Evolutionary conservation across 30 jellyfish, hydroid and myxozoan species (phyloP), one percentile per base, ranked within the genome.

Genomic region (Clytia hemisphaerica): DNA sequence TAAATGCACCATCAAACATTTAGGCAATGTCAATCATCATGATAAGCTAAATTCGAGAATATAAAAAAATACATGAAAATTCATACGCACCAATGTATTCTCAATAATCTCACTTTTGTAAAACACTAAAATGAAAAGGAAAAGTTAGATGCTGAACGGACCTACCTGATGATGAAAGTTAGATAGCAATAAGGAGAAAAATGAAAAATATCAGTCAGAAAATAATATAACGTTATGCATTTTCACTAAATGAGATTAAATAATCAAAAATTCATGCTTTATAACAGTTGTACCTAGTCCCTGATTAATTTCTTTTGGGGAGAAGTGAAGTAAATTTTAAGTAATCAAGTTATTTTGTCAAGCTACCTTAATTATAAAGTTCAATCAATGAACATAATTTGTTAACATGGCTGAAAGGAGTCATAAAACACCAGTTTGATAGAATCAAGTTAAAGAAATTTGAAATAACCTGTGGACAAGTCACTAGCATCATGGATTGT

Each of bases 81-180:
- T 3, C 26, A 24, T 45, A 30, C 93, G 64, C 66, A 82, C 94
- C 86, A 82, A 61, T 19, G 89, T 72, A 67, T 82, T 45, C 19
- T 82, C 88, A 61, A 82, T 82, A 12, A 55, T 53, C 66, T 82
- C 94, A 82, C 94, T 82, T 82, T 64, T 72, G 44, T 82, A 82
- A 26, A 82, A 77, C 32, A 44, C 94, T 82, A 48, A 24, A 82
- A 73, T 21, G 44, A 36, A 45, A 26, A 5, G 12, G 3, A 22
- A 28, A 21, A 15, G 9, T 9, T 30, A 59, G n/a, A n/a, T n/a
- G n/a, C n/a, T n/a, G n/a, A n/a, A n/a, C n/a, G n/a, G n/a, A n/a
- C n/a, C n/a, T n/a, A n/a, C n/a, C n/a, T n/a, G n/a, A n/a, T n/a
- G n/a, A n/a, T n/a, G n/a, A n/a, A n/a, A n/a, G n/a, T n/a, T n/a